These are phyloP conservation scores for Gnathochromis pfefferi DNA, from an alignment of 2,113 vertebrate species.

Conservation along the genomic window DNA sequence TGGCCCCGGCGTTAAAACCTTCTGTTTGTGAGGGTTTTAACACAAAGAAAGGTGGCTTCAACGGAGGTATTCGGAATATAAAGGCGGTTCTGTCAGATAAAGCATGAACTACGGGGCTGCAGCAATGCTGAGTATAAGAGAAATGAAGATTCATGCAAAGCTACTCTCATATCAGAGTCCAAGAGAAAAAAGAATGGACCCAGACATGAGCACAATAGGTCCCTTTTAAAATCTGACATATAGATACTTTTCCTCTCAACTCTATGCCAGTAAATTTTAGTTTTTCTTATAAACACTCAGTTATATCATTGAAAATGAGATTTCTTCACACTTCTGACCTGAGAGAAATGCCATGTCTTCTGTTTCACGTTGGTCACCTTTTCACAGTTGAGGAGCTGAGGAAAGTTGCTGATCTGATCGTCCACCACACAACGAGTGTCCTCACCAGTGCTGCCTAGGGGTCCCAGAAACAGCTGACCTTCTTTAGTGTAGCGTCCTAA, in stretches of 20 bases:
- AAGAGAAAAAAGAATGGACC: not conserved
- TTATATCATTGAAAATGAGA: not conserved
- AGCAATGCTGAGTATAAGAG: not conserved
- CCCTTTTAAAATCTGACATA: not conserved
- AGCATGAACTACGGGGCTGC: not conserved
- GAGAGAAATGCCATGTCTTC: conserved; percentile 90
- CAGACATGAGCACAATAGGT: rapidly evolving
- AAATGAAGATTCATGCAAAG: not conserved
- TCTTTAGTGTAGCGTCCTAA: conserved; percentile 90
- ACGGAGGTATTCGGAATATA: rapidly evolving
- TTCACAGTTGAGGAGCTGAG: conserved; percentile 91
- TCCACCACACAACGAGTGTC: conserved; percentile 93
- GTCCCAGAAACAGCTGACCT: conserved; percentile 84
- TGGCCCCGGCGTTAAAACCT: not conserved
- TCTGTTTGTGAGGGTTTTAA: not conserved
- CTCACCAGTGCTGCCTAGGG: conserved; percentile 86
- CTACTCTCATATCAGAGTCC: not conserved
- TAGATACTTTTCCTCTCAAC: not conserved
- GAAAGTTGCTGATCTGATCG: conserved; percentile 77
- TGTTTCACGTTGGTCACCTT: conserved; percentile 82
- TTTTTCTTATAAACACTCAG: not conserved
- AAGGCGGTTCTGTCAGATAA: not conserved
- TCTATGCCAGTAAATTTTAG: not conserved
- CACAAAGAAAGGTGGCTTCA: not conserved
- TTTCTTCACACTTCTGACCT: conserved; percentile 68